Conservation (phyloP, 2,888 invertebrate genomes). For the Margaritifera margaritifera region DNA sequence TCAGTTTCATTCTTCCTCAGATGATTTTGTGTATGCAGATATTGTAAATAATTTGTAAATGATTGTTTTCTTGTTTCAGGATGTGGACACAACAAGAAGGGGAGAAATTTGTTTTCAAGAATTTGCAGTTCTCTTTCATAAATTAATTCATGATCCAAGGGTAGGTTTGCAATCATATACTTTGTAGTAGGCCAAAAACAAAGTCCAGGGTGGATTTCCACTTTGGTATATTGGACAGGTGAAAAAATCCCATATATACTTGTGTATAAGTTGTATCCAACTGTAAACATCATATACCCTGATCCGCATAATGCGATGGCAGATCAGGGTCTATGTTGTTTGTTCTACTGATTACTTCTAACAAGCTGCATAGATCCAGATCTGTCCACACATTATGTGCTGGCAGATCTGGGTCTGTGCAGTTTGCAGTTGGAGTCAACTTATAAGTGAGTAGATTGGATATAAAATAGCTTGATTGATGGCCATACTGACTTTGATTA, state of each 20-base stretch:
- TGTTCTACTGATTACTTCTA: no score
- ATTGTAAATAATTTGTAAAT: background rate
- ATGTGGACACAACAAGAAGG: conserved; percentile 83
- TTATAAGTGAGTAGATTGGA: background rate
- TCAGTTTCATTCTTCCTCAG: background rate
- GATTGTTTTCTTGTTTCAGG: conserved; percentile 78
- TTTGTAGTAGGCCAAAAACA: background rate
- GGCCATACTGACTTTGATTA: no score
- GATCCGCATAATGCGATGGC: no score
- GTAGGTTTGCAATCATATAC: conserved; percentile 76
- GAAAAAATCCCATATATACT: background rate
- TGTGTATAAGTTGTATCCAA: background rate
- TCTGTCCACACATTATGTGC: conserved; percentile 1
- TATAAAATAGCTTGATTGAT: background rate
- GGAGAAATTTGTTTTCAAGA: conserved; percentile 93
- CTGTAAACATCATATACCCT: background rate
- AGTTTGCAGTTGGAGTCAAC: conserved; percentile 1
- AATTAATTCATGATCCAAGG: conserved; percentile 85
- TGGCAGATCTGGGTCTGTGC: no score
- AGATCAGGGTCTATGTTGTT: no score
- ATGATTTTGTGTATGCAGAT: background rate
- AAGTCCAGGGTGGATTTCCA: background rate
- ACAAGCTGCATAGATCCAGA: background rate
- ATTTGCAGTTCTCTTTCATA: conserved; percentile 88
- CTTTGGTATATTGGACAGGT: no score